Conservation (phyloP, 64 coral and sea anemone genomes). For the Platygyra sinensis region DNA sequence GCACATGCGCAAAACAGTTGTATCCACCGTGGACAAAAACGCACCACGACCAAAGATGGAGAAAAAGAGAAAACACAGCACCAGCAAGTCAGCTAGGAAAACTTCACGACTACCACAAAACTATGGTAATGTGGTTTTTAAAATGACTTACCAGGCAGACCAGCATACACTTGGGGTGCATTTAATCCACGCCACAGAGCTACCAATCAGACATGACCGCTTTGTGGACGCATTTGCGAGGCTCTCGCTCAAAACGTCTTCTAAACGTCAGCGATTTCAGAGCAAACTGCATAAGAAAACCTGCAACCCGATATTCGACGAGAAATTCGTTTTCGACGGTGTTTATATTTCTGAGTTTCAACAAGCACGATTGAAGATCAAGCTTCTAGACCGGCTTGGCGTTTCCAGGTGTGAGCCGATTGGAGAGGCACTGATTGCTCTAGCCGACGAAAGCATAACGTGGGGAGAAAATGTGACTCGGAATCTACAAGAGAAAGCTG, state of each 20-base stretch:
- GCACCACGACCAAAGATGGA: not conserved
- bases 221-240: constrained; percentile 73
- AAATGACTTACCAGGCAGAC: constrained; percentile 48
- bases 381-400: constrained; percentile 36
- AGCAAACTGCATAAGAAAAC: constrained; percentile 83
- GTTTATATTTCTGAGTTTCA: constrained; percentile 51
- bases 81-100: not conserved
- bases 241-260: constrained; percentile 50
- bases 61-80: not conserved
- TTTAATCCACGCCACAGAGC: constrained; percentile 74
- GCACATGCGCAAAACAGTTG: constrained; percentile 18
- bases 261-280: constrained; percentile 61
- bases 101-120: constrained; percentile 3
- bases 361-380: constrained; percentile 54
- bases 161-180: constrained; percentile 62
- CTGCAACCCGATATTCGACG: constrained; percentile 90
- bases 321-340: constrained; percentile 57
- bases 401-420: constrained; percentile 55
- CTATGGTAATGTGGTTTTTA: constrained; percentile 46
- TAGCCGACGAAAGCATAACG: constrained; percentile 47
- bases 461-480: constrained; percentile 13
- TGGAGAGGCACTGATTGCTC: constrained; percentile 47
- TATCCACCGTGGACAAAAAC: constrained; percentile 1
- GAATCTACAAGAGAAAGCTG: constrained; percentile 42
- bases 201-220: constrained; percentile 59